phyloP scores from a whole-genome alignment of 2,797 vertebrate species.

The Rhynchotus rufescens region DNA sequence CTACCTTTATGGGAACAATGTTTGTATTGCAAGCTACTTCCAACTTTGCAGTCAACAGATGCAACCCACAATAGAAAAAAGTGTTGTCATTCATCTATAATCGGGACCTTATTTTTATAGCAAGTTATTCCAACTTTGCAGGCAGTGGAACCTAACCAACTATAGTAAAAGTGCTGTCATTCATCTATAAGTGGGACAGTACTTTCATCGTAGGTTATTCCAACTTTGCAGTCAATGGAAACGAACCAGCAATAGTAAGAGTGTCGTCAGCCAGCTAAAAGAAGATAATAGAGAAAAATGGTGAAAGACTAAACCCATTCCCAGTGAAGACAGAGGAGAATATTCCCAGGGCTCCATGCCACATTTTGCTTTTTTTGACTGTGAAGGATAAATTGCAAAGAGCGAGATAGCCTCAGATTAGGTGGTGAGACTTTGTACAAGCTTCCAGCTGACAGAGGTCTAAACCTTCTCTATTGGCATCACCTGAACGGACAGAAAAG shows the following conservation, averaged over 20 bases:
- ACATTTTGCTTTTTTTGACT: neutral
- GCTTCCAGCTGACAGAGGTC: neutral
- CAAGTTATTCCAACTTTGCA: slow-evolving; percentile 49
- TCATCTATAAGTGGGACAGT: slow-evolving; percentile 59
- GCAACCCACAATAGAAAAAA: slow-evolving; percentile 54
- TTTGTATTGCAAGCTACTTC: slow-evolving; percentile 9
- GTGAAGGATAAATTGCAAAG: neutral
- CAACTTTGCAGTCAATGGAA: slow-evolving; percentile 66
- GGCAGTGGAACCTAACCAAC: slow-evolving; percentile 63
- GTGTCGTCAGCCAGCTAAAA: slow-evolving; percentile 52
- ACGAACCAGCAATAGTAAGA: slow-evolving; percentile 54
- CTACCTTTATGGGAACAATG: slow-evolving; percentile 46
- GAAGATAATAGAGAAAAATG: slow-evolving; percentile 29
- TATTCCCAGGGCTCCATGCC: neutral
- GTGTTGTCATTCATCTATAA: slow-evolving; percentile 56
- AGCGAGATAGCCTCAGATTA: neutral
- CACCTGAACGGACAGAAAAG: neutral
- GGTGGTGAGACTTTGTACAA: neutral
- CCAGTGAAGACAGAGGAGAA: neutral
- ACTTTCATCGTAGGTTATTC: slow-evolving; percentile 55
- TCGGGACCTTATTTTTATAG: slow-evolving; percentile 34
- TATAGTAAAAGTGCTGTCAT: slow-evolving; percentile 70
- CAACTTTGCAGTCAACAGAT: slow-evolving; percentile 39
- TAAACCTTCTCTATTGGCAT: neutral
- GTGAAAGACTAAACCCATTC: neutral